Evolutionary conservation across 2,113 vertebrate species (phyloP), one percentile per base, ranked within the genome.

Genomic region (Pedionomus torquatus): DNA sequence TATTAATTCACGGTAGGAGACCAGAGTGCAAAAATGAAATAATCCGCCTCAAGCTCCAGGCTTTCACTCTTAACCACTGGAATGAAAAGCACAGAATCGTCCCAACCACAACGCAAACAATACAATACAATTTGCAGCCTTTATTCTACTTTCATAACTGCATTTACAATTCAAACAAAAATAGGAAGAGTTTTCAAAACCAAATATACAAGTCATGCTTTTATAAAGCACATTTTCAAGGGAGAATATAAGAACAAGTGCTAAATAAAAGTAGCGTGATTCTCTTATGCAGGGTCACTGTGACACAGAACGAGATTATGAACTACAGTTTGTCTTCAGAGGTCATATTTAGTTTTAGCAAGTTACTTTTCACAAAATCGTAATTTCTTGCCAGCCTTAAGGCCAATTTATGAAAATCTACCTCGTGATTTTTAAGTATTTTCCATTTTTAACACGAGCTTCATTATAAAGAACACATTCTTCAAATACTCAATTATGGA

Each of bases 41-140:
- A 89, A 51, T 64, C 31, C 71, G 2, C 7, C 26, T 18, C n/a
- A 80, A 30, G 82, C 65, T 95, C 92, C 90, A 91, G 60, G 84
- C 77, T 94, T 96, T 95, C 77, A 87, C 77, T 94, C 69, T 91
- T 90, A 93, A 93, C 84, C 81, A 64, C 92, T 87, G 74, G 74
- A 89, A 94, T 84, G 51, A 91, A 81, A 95, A 66, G 84, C 26
- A 75, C 19, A 89, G 69, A 84, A 81, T 10, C 81, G 55, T 63
- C 94, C 77, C 78, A 94, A 84, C 84, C 84, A 91, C 87, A 84
- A 58, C 9, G 51, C 46, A 91, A 60, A 87, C 51, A 87, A 81
- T 37, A 60, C 43, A 85, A 52, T 25, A 80, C 19, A 91, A 76
- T 70, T 69, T 84, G 44, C 52, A 80, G 68, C n/a, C 65, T 69